Percentiles rank a stretch among this genome's conserved stretches.
Evolutionary conservation across 2,113 vertebrate genomes (phyloP).

Genomic region (Lampris incognitus): DNA sequence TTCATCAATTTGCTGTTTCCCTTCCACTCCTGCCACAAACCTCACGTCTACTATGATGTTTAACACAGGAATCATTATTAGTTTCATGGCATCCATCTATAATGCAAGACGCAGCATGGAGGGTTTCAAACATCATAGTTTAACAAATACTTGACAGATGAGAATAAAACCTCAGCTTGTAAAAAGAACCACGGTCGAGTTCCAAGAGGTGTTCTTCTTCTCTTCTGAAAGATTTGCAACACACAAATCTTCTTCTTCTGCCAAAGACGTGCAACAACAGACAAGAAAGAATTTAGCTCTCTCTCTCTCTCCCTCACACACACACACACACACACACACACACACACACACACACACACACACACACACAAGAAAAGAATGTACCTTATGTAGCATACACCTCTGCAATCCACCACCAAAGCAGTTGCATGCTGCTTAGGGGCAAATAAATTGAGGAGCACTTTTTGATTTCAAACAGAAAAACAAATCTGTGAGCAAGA

Average conservation of each 20-base stretch:
- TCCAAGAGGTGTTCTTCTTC: conserved; percentile 39
- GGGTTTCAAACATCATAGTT: conserved; percentile 57
- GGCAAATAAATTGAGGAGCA: conserved; percentile 70
- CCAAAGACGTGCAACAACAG: conserved; percentile 48
- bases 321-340: too few relatives aligned
- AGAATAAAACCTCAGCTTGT: conserved; percentile 59
- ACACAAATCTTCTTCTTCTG: conserved; percentile 51
- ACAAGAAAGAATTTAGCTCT: conserved; percentile 44
- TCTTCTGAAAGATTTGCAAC: conserved; percentile 49
- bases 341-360: too few relatives aligned
- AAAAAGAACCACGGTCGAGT: conserved; percentile 56
- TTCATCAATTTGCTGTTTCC: too few relatives aligned
- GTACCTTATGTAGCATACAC: conserved; percentile 57
- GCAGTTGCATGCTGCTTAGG: conserved; percentile 74
- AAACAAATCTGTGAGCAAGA: conserved; percentile 72
- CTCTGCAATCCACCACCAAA: conserved; percentile 75
- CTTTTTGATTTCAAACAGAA: conserved; percentile 74
- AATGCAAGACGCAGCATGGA: conserved; percentile 1
- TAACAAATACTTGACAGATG: conserved; percentile 69
- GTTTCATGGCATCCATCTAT: conserved; percentile 22
- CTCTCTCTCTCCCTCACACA: too few relatives aligned
- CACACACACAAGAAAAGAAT: too few relatives aligned
- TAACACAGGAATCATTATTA: conserved; percentile 41
- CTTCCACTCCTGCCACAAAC: conserved; percentile 31
- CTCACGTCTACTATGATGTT: conserved; percentile 46